Percentiles rank a stretch among this genome's conserved stretches.
Evolutionary conservation across 2,888 invertebrate genomes (phyloP).

Genomic region (Ypsolopha sequella): DNA sequence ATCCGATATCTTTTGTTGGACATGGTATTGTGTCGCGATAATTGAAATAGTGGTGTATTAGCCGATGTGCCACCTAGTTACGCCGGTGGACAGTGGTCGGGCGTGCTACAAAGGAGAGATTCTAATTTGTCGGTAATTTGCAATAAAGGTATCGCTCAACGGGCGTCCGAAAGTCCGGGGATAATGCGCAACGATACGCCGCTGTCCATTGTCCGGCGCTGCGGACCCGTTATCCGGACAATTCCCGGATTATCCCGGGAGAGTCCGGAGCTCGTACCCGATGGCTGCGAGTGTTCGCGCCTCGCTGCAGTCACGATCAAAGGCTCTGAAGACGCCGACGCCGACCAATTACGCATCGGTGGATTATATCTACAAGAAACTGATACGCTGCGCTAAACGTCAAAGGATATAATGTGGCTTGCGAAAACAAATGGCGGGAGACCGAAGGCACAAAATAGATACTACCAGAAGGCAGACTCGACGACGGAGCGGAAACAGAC

Average conservation of each 20-base stretch:
- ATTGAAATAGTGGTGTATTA: constrained; percentile 21
- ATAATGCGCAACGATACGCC: constrained; percentile 64
- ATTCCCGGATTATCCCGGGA: constrained; percentile 59
- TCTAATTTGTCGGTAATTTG: constrained; percentile 63
- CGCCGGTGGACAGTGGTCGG: constrained; percentile 44
- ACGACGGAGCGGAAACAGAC: too few species aligned
- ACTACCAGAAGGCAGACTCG: too few species aligned
- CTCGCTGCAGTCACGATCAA: constrained; percentile 54
- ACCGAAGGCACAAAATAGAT: constrained; percentile 11
- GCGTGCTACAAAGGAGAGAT: constrained; percentile 38
- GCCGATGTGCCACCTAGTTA: constrained; percentile 57
- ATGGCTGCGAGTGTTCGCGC: constrained; percentile 46
- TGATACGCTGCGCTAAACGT: constrained; percentile 36
- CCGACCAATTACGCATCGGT: constrained; percentile 39
- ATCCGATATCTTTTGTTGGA: background rate
- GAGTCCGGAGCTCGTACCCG: constrained; percentile 26
- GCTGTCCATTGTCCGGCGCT: constrained; percentile 35
- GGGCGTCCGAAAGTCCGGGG: constrained; percentile 39
- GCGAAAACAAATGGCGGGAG: constrained; percentile 58
- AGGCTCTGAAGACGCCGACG: constrained; percentile 41
- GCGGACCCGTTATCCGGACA: constrained; percentile 53
- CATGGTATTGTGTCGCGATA: constrained; percentile 21
- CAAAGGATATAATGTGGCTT: constrained; percentile 35
- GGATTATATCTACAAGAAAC: constrained; percentile 57
- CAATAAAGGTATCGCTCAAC: constrained; percentile 41